phyloP scores from a whole-genome alignment of 2,888 invertebrate genomes.

The Camponotus fellah region DNA sequence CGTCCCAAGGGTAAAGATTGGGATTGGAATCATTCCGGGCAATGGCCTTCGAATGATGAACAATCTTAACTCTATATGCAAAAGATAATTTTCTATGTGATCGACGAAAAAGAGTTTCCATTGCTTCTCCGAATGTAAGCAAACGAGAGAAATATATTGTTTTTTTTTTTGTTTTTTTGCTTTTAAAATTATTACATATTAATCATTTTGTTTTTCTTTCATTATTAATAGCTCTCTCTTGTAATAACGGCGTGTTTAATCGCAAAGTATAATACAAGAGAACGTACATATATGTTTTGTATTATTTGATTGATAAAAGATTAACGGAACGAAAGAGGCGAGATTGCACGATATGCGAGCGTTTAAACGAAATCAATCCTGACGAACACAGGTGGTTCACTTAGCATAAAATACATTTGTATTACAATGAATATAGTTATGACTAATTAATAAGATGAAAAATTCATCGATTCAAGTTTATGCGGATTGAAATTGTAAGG shows the following conservation, averaged over 20 bases:
- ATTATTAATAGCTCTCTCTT: constrained; percentile 42
- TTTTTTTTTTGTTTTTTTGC: not conserved
- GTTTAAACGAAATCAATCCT: constrained; percentile 2
- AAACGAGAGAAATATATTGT: not conserved
- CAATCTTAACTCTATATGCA: constrained; percentile 79
- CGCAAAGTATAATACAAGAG: not conserved
- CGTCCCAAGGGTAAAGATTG: constrained; percentile 92
- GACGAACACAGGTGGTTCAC: not conserved
- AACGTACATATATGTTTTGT: not conserved
- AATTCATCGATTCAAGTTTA: constrained; percentile 12
- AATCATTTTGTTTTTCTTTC: constrained; percentile 31
- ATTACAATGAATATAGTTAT: constrained; percentile 28
- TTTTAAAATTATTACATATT: constrained; percentile 29
- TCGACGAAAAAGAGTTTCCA: not conserved
- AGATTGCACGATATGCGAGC: not conserved
- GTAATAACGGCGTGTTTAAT: not conserved
- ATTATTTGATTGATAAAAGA: not conserved
- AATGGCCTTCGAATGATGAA: constrained; percentile 84
- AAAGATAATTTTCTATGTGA: constrained; percentile 20
- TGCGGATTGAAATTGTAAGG: constrained; percentile 12
- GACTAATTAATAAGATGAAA: constrained; percentile 30
- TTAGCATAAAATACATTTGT: constrained; percentile 25
- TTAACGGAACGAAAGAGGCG: not conserved
- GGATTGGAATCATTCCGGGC: constrained; percentile 88
- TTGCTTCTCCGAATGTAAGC: not conserved